Base-by-base conservation (phyloP, 2,888 invertebrate species). In the Noctua janthe region DNA sequence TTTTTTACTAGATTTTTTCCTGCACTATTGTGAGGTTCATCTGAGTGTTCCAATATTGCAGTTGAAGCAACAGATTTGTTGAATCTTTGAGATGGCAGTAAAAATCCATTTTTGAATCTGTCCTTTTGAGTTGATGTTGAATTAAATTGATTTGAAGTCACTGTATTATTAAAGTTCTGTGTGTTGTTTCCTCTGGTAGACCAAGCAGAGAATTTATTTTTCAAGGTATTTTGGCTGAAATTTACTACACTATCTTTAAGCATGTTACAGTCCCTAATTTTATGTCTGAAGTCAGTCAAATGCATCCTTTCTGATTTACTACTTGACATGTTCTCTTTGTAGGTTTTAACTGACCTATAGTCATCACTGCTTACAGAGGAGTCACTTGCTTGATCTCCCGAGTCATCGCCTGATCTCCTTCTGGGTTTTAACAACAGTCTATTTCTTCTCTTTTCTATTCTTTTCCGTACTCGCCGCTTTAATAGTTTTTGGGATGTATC, bases 301-400 rank as follows among this genome's bases (percentile, higher is more conserved):
- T 85, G 62, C 39, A 80, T 81, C 29, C 74, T 83, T 69, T 81
- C 74, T 74, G 86, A 81, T 81, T 66, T 77, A 92, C 88, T 81
- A 91, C 73, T 75, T 15, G 81, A 80, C 80, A 86, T 88, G 90
- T 87, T 90, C 93, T 78, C 92, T 91, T 89, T 92, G 89, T 90
- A 90, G 69, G 93, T 94, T 85, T 89, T 92, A 47, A 88, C 85
- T 3, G 95, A 95, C 80, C 90, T 91, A 82, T 92, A 91, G 86
- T 95, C 95, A 91, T 96, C 94, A 91, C 95, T 95, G 81, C 95
- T 95, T 47, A 93, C 82, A 10, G 96, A 95, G 43, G 96, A 96
- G 85, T 94, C 92, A 91, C 95, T 95, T 29, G 92, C 95, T 84
- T 91, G 92, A 23, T 95, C 95, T 11, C 94, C 95, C 0, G 96